A percentile compares a stretch with the other conserved stretches of the same genome.
Conservation (phyloP, 2,797 vertebrate species). For the Chanos chanos region DNA sequence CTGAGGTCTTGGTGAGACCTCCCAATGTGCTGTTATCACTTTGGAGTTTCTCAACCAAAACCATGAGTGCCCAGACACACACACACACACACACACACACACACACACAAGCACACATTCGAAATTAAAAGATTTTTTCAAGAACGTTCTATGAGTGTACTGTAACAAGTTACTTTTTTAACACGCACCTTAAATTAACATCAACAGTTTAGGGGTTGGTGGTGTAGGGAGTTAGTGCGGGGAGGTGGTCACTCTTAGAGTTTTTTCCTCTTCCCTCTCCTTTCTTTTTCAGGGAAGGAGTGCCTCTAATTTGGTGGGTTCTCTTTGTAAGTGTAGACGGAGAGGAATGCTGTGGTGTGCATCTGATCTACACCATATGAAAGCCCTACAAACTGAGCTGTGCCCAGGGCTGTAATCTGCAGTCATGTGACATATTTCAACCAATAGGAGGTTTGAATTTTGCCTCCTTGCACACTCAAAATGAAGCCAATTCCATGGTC, state of each 20-base stretch:
- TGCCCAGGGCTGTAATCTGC: constrained; percentile 64
- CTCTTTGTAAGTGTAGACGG: constrained; percentile 43
- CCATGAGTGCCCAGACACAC: too few species aligned
- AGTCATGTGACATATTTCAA: constrained; percentile 64
- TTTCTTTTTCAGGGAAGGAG: constrained; percentile 12
- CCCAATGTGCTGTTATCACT: too few species aligned
- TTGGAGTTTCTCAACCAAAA: too few species aligned
- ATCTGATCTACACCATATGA: constrained; percentile 81
- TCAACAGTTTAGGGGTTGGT: too few species aligned
- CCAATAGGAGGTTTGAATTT: constrained; percentile 63
- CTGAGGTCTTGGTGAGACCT: too few species aligned
- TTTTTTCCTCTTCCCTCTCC: constrained; percentile 15
- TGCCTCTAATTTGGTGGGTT: constrained; percentile 21
- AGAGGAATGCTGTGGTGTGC: constrained; percentile 71
- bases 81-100: too few species aligned
- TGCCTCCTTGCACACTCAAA: constrained; percentile 62
- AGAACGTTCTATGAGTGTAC: too few species aligned
- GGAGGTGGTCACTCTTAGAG: background rate
- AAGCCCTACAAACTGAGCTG: constrained; percentile 72
- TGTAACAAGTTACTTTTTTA: too few species aligned
- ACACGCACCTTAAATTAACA: too few species aligned
- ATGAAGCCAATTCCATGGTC: constrained; percentile 57
- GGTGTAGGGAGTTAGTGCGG: background rate
- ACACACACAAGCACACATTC: too few species aligned
- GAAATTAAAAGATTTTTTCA: too few species aligned